These are phyloP conservation scores for Patella depressa DNA, from an alignment of 2,888 invertebrate species.

Conservation along the genomic window DNA sequence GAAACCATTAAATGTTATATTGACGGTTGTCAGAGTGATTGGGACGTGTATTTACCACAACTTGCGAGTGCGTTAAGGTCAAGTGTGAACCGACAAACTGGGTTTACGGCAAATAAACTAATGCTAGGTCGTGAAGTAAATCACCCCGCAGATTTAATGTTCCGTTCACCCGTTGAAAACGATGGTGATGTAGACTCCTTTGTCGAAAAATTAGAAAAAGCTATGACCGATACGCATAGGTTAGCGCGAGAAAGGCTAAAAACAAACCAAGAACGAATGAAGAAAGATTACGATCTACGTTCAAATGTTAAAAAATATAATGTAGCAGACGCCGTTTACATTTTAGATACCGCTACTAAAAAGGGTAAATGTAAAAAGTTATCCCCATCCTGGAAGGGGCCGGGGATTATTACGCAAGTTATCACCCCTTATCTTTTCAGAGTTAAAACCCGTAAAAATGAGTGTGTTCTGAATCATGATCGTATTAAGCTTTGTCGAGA, in stretches of 20 bases:
- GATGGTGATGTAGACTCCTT: not conserved
- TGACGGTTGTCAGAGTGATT: constrained; percentile 18
- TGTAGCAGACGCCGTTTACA: not conserved
- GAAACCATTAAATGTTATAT: not conserved
- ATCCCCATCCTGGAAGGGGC: constrained; percentile 31
- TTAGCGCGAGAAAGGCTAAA: constrained; percentile 6
- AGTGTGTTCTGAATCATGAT: constrained; percentile 29
- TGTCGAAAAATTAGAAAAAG: not conserved
- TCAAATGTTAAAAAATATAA: not conserved
- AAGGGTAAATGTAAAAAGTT: constrained; percentile 26
- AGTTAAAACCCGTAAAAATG: constrained; percentile 11
- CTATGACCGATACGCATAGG: not conserved
- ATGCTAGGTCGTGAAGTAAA: constrained; percentile 33
- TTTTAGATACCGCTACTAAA: constrained; percentile 12
- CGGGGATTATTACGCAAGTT: constrained; percentile 25
- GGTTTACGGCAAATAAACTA: constrained; percentile 31
- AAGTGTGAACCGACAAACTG: constrained; percentile 29
- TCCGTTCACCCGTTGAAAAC: too few species aligned
- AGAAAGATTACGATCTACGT: constrained; percentile 8
- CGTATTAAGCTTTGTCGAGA: constrained; percentile 25
- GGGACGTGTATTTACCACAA: constrained; percentile 26
- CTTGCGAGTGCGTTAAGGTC: constrained; percentile 29
- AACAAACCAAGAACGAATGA: not conserved
- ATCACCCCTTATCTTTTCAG: constrained; percentile 25
- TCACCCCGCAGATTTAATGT: too few species aligned